phyloP scores from a whole-genome alignment of 35 echinoderm and acorn worm species.

The Ptychodera flava region DNA sequence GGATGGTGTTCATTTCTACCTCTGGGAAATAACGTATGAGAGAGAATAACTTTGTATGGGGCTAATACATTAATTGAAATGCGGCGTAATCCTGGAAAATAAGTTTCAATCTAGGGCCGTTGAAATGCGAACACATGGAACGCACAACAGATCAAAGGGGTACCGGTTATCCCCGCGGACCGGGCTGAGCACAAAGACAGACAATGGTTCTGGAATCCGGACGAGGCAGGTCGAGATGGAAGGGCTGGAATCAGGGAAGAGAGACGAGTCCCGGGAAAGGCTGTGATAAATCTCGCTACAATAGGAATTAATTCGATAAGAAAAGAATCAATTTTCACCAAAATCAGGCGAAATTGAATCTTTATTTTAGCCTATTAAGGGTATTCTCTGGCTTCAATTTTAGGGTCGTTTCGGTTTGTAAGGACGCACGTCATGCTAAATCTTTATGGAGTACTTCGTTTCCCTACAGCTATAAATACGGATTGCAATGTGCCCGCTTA shows the following conservation, averaged over 20 bases:
- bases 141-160: neutral
- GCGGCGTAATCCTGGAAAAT: neutral
- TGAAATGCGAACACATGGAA: neutral
- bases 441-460: no score
- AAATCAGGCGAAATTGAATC: neutral
- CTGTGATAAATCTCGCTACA: neutral
- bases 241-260: neutral
- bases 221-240: neutral
- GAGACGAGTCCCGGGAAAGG: neutral
- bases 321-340: neutral
- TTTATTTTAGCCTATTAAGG: neutral
- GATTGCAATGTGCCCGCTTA: no score
- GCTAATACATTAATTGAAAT: neutral
- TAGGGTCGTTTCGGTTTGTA: no score
- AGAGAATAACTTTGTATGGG: neutral
- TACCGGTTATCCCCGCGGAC: neutral
- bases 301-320: neutral
- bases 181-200: neutral
- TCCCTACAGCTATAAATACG: no score
- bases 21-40: no score
- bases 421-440: no score
- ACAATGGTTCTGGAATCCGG: neutral
- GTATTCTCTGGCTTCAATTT: no score
- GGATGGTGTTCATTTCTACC: no score
- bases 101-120: neutral